These are phyloP conservation scores for Chrysopilus asiliformis DNA, from an alignment of 2,888 invertebrate species.

Conservation along the genomic window DNA sequence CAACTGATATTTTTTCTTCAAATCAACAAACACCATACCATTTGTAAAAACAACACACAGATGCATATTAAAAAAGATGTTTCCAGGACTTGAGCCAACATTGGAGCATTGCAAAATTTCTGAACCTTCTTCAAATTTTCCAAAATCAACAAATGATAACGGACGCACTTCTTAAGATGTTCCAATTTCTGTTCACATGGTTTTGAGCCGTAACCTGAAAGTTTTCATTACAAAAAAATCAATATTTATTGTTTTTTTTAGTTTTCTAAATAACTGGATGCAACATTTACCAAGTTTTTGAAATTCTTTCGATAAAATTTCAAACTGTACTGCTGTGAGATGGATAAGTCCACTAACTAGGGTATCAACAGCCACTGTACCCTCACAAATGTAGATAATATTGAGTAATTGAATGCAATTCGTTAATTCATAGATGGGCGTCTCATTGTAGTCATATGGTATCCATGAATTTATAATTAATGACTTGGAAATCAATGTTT, in stretches of 20 bases:
- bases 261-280: too few relatives aligned
- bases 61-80: too few relatives aligned
- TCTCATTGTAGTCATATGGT: slow-evolving; percentile 3
- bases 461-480: slow-evolving; percentile 1
- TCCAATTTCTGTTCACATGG: slow-evolving; percentile 1
- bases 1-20: too few relatives aligned
- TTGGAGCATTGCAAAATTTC: too few relatives aligned
- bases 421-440: slow-evolving; percentile 21
- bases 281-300: too few relatives aligned
- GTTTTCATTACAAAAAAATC: too few relatives aligned
- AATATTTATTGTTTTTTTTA: too few relatives aligned
- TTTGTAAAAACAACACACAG: too few relatives aligned
- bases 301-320: slow-evolving; percentile 23
- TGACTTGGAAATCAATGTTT: background rate
- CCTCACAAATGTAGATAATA: slow-evolving; percentile 22
- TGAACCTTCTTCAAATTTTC: too few relatives aligned
- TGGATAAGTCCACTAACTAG: slow-evolving; percentile 22
- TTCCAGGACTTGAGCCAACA: too few relatives aligned
- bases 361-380: slow-evolving; percentile 27
- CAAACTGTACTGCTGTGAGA: slow-evolving; percentile 23
- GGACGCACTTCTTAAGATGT: background rate
- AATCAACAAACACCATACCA: too few relatives aligned
- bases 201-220: slow-evolving; percentile 1
- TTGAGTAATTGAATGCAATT: slow-evolving; percentile 26
- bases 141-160: background rate